These are phyloP conservation scores for Andrena praecox DNA, from an alignment of 2,888 invertebrate genomes.

Conservation along the genomic window DNA sequence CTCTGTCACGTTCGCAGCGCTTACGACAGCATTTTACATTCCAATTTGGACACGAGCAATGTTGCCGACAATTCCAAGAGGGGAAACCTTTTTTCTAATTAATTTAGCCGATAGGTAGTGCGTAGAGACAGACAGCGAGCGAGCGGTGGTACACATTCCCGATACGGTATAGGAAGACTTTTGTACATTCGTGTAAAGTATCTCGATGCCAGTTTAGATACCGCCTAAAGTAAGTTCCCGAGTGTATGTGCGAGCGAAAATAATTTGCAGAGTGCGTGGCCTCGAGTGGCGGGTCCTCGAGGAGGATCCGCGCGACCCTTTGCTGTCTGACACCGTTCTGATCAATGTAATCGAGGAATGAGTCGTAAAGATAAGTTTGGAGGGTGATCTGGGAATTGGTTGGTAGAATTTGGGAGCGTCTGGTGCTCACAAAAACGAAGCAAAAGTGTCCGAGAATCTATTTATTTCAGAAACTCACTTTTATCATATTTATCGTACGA, in stretches of 20 bases:
- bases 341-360: background rate
- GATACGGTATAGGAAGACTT: conserved; percentile 59
- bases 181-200: conserved; percentile 82
- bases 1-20: conserved; percentile 41
- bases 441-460: no score
- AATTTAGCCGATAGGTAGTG: conserved; percentile 55
- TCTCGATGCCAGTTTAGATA: conserved; percentile 79
- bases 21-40: conserved; percentile 50
- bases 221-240: conserved; percentile 66
- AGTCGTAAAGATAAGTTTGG: no score
- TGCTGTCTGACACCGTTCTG: background rate
- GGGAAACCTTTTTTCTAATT: conserved; percentile 46
- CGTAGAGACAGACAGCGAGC: conserved; percentile 19
- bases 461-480: no score
- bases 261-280: conserved; percentile 49
- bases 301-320: conserved; percentile 23
- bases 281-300: conserved; percentile 10
- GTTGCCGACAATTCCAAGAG: conserved; percentile 40
- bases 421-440: no score
- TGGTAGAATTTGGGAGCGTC: no score
- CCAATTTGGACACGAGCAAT: conserved; percentile 35
- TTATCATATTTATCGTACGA: no score
- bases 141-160: conserved; percentile 62
- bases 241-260: conserved; percentile 64
- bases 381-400: no score